phyloP scores from a whole-genome alignment of 2,113 vertebrate species.

The Alexandromys fortis region DNA sequence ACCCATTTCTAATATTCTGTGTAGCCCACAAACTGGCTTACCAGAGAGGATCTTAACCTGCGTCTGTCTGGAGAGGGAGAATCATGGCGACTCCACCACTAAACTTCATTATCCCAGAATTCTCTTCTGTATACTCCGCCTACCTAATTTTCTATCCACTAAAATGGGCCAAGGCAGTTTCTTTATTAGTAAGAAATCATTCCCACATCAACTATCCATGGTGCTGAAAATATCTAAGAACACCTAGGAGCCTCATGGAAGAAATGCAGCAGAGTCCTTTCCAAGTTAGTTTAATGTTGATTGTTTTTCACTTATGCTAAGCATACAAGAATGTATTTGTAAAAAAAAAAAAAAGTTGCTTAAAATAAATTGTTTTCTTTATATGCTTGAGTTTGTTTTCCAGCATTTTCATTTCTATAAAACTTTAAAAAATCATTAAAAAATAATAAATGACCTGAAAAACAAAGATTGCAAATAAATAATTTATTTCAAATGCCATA shows the following conservation, averaged over 20 bases:
- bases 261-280: neutral
- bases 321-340: neutral
- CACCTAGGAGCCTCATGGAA: neutral
- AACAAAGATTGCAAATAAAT: neutral
- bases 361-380: neutral
- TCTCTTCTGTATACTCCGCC: too few relatives aligned
- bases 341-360: neutral
- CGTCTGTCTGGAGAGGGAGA: too few relatives aligned
- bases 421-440: neutral
- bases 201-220: slow-evolving; percentile 29
- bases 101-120: too few relatives aligned
- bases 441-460: neutral
- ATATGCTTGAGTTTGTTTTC: neutral
- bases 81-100: too few relatives aligned
- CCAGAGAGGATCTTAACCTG: too few relatives aligned
- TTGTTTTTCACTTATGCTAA: neutral
- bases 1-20: too few relatives aligned
- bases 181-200: too few relatives aligned
- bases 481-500: neutral
- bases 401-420: neutral
- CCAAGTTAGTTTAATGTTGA: neutral
- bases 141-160: too few relatives aligned
- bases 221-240: neutral
- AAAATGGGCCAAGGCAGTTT: too few relatives aligned
- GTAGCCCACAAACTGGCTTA: too few relatives aligned